Evolutionary conservation across 2,888 invertebrate genomes (phyloP).

Genomic region (Chirona hameri): DNA sequence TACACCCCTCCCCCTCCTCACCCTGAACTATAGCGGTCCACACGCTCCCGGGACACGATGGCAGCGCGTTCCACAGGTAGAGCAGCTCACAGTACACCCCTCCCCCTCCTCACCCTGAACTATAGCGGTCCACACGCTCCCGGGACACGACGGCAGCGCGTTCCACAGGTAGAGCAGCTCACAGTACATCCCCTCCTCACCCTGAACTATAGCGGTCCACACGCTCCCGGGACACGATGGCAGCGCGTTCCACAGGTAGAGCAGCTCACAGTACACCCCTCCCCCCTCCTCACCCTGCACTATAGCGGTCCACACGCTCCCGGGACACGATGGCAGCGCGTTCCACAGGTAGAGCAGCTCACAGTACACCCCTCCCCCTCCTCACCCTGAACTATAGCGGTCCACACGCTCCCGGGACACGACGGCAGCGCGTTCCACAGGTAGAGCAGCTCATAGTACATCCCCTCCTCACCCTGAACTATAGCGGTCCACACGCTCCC

Average conservation of each 20-base stretch:
- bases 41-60: constrained; percentile 53
- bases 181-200: constrained; percentile 46
- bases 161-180: constrained; percentile 68
- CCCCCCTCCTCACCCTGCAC: constrained; percentile 34
- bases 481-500: constrained; percentile 43
- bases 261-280: constrained; percentile 62
- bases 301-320: constrained; percentile 42
- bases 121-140: constrained; percentile 42
- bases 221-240: constrained; percentile 53
- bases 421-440: constrained; percentile 64
- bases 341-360: constrained; percentile 68
- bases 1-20: too few relatives aligned
- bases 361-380: too few relatives aligned
- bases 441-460: constrained; percentile 63
- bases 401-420: constrained; percentile 49
- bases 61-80: constrained; percentile 64
- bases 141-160: constrained; percentile 57
- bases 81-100: constrained; percentile 64
- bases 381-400: constrained; percentile 35
- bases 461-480: constrained; percentile 34
- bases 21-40: constrained; percentile 38
- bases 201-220: constrained; percentile 39
- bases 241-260: constrained; percentile 66
- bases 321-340: constrained; percentile 57
- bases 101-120: constrained; percentile 34